phyloP scores from a whole-genome alignment of 2,797 vertebrate species.

The Limosa lapponica region DNA sequence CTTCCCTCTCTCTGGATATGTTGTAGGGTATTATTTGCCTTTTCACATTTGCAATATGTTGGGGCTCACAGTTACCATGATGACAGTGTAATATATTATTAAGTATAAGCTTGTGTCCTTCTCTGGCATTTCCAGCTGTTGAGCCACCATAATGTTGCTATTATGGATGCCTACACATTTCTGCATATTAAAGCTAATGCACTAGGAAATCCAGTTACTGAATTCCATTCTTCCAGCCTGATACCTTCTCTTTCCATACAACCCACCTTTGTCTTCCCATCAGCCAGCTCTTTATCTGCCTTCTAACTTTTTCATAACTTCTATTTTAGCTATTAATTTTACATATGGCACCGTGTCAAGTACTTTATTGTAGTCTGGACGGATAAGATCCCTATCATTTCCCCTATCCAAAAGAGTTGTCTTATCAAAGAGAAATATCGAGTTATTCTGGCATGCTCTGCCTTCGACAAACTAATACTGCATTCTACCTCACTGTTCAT shows the following conservation, averaged over 20 bases:
- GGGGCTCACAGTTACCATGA: neutral
- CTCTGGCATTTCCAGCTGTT: neutral
- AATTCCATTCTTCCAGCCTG: neutral
- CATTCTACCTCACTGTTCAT: neutral
- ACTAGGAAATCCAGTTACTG: neutral
- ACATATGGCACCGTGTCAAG: neutral
- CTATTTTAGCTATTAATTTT: slow-evolving; percentile 5
- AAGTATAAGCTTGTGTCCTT: neutral
- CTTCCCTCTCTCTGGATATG: neutral
- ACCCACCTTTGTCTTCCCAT: neutral
- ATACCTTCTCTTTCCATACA: neutral
- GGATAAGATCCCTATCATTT: neutral
- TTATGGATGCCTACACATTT: neutral
- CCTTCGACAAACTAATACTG: neutral
- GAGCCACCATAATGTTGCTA: neutral
- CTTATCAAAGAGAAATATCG: neutral
- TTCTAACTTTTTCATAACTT: neutral
- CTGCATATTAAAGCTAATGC: neutral
- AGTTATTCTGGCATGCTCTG: neutral
- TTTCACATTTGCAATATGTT: neutral
- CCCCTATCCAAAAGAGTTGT: neutral
- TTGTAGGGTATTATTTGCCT: neutral
- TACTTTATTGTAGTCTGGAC: neutral
- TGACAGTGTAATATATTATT: neutral
- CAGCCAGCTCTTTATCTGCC: neutral